phyloP scores from a whole-genome alignment of 2,888 invertebrate species.

The Drosophila hamatofila region DNA sequence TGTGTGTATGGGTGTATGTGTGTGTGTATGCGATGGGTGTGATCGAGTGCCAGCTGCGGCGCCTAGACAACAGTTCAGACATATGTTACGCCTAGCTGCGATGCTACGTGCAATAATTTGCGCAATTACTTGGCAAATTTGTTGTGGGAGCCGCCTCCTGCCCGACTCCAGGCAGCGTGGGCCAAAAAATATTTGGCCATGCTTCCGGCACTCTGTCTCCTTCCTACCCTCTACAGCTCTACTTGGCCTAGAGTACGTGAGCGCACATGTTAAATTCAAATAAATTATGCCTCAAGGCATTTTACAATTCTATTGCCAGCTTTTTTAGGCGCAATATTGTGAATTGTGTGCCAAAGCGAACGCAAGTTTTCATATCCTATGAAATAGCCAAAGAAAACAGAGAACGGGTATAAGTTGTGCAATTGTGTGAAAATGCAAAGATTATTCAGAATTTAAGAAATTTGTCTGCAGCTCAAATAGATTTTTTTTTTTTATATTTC shows the following conservation, averaged over 20 bases:
- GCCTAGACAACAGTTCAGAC: slow-evolving; percentile 57
- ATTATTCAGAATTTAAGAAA: not conserved
- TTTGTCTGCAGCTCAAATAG: not conserved
- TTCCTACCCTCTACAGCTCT: not conserved
- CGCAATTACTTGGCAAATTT: slow-evolving; percentile 76
- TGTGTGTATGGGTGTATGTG: slow-evolving; percentile 13
- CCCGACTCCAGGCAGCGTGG: not conserved
- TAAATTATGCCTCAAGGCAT: slow-evolving; percentile 72
- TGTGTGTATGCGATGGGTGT: slow-evolving; percentile 10
- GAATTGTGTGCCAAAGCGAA: slow-evolving; percentile 42
- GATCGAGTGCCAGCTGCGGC: slow-evolving; percentile 56
- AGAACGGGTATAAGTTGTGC: not conserved
- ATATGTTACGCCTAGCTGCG: slow-evolving; percentile 62
- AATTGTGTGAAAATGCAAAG: not conserved
- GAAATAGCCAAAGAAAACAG: too few relatives aligned
- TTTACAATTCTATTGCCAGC: slow-evolving; percentile 73
- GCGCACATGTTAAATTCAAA: slow-evolving; percentile 70
- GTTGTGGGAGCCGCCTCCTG: slow-evolving; percentile 17
- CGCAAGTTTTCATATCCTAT: slow-evolving; percentile 24
- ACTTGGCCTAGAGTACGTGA: slow-evolving; percentile 45
- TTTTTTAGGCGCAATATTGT: slow-evolving; percentile 62
- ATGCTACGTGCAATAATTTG: slow-evolving; percentile 79
- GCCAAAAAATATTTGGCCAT: slow-evolving; percentile 24
- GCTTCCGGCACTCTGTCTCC: slow-evolving; percentile 13
- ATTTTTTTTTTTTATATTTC: not conserved